phyloP scores from a whole-genome alignment of 2,888 invertebrate species.

The Acanthosepion lycidas region DNA sequence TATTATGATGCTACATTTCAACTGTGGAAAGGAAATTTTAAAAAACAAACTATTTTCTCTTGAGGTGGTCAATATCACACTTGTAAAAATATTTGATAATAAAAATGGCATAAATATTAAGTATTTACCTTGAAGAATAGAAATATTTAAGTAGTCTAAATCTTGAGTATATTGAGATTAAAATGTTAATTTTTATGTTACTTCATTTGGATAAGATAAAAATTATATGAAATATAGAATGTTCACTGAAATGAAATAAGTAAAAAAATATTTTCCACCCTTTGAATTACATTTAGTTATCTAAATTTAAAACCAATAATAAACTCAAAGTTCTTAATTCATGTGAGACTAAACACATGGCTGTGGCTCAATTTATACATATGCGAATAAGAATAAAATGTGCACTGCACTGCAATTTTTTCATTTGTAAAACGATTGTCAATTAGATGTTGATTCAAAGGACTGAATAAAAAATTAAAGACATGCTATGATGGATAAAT shows the following conservation, averaged over 20 bases:
- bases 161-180: too few species aligned
- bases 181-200: background rate
- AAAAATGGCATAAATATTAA: background rate
- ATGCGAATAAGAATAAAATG: background rate
- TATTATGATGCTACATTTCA: too few species aligned
- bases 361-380: background rate
- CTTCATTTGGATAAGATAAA: background rate
- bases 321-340: background rate
- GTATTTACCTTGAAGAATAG: background rate
- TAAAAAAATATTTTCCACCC: background rate
- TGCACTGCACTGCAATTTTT: background rate
- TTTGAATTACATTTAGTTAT: background rate
- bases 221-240: background rate
- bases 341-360: background rate
- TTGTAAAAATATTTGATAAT: too few species aligned
- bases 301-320: background rate
- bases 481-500: too few species aligned
- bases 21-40: too few species aligned
- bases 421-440: background rate
- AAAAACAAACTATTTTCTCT: too few species aligned
- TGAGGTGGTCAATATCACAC: too few species aligned
- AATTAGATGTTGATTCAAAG: background rate
- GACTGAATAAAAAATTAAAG: too few species aligned
- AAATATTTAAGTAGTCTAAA: background rate
- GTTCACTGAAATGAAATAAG: background rate